A percentile compares a stretch with the other conserved stretches of the same genome.
Conservation (phyloP, 2,888 invertebrate genomes). For the Tanypteryx hageni region DNA sequence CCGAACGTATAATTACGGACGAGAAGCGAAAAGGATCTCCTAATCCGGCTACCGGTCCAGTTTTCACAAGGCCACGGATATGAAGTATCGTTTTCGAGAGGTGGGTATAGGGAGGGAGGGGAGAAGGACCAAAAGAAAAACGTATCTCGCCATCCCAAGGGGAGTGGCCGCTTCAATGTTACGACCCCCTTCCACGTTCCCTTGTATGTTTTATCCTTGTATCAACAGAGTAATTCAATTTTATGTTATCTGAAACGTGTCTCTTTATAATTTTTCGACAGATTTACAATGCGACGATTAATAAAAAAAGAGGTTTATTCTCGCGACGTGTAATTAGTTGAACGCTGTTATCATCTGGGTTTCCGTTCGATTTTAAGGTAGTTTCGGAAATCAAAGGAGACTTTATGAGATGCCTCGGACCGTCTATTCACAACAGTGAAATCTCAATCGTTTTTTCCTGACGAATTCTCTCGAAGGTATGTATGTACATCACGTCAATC, state of each 20-base stretch:
- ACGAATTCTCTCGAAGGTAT: no score
- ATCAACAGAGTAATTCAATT: not conserved
- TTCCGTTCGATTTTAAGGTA: no score
- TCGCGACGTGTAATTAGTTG: not conserved
- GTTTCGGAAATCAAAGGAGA: no score
- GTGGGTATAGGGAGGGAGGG: not conserved
- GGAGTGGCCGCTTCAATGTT: not conserved
- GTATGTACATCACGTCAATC: no score
- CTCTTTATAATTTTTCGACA: not conserved
- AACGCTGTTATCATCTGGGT: no score
- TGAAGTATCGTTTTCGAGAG: not conserved
- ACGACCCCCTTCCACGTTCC: not conserved
- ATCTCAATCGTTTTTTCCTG: no score
- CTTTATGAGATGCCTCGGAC: no score
- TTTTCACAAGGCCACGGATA: not conserved
- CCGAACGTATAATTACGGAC: not conserved
- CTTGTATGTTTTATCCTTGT: not conserved
- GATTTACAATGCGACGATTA: not conserved
- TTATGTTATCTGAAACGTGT: not conserved
- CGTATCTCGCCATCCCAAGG: not conserved
- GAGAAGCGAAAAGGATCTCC: not conserved
- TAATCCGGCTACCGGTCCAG: slow-evolving; percentile 31
- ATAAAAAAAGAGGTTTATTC: not conserved
- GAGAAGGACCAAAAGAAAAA: not conserved
- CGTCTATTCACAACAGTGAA: no score